phyloP scores from a whole-genome alignment of 2,888 invertebrate species.

The Icerya purchasi region DNA sequence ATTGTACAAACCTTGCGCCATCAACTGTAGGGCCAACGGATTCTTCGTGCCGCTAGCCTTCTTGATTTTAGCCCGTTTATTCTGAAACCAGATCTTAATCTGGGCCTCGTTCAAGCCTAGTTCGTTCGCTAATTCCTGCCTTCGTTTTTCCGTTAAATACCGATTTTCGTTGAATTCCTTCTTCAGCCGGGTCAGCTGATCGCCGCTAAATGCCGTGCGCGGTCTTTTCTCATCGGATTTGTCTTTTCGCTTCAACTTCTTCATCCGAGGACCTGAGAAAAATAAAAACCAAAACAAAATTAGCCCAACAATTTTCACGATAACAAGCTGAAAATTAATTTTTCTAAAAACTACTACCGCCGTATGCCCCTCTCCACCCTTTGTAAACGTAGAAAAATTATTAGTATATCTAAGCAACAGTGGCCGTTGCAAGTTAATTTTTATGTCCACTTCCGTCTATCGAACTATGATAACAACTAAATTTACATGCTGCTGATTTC shows the following conservation, averaged over 20 bases:
- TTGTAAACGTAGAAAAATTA: too few species aligned
- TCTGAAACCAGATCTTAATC: conserved; percentile 39
- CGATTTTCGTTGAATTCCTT: conserved; percentile 38
- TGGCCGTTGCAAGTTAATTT: too few species aligned
- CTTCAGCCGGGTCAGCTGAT: conserved; percentile 60
- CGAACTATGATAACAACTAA: too few species aligned
- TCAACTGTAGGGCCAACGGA: conserved; percentile 48
- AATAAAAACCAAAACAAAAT: neutral
- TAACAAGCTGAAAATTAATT: too few species aligned
- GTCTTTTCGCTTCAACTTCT: conserved; percentile 33
- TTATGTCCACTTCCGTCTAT: too few species aligned
- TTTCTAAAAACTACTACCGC: too few species aligned
- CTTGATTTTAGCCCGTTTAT: conserved; percentile 50
- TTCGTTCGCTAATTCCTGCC: conserved; percentile 44
- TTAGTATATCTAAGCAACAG: too few species aligned
- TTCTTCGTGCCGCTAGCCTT: conserved; percentile 47
- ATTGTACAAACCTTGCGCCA: conserved; percentile 65
- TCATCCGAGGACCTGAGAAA: conserved; percentile 59
- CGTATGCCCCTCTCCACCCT: too few species aligned
- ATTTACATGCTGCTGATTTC: too few species aligned
- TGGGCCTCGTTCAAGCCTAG: conserved; percentile 38
- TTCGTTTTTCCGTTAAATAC: conserved; percentile 48
- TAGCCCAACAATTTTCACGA: too few species aligned
- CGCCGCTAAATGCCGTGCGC: conserved; percentile 59
- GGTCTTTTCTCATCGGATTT: conserved; percentile 48